Base-by-base conservation (phyloP, 2,797 vertebrate genomes). In the Cetoscarus ocellatus region DNA sequence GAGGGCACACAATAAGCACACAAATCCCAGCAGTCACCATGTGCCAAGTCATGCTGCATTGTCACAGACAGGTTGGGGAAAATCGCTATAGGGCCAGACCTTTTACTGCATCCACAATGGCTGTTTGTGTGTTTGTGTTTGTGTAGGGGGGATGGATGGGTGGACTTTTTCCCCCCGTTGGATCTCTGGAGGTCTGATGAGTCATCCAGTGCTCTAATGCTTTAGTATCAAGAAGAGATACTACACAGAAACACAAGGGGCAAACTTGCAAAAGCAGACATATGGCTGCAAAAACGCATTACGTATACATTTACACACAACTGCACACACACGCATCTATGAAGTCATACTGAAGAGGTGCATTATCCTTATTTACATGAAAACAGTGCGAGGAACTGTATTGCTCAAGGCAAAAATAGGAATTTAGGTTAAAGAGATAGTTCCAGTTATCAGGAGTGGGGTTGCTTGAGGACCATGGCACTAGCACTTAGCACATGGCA, bases 1-100 rank as follows among this genome's bases (percentile, higher is more conserved):
- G 49, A 72, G 66, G 61, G 55, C 54, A 78, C 59, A 80, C 70
- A 72, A 66, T 76, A 72, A 83, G 58, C 72, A 71, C 52, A 79
- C 50, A 67, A 67, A 52, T 83, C 61, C 59, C 63, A 57, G 77
- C 42, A 64, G 77, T 67, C 66, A 60, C 51, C 61, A 59, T 85
- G 68, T 73, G 83, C 69, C 71, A 83, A 87, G 77, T 77, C 82
- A 82, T 70, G 75, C 58, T n/a, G 62, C 72, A 83, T 79, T 84
- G 67, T 84, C 80, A 79, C 75, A 69, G 77, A 76, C 65, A 80
- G 71, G 75, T 77, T 64, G 57, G 64, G 36, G 17, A 63, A 76
- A 85, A 81, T 82, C 40, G 2, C 52, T 51, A 51, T 57, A 35
- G 42, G 48, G 55, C 65, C 42, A 77, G 60, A 63, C 53, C 39